Conservation (phyloP, 2,888 invertebrate species). For the Erebia ligea region DNA sequence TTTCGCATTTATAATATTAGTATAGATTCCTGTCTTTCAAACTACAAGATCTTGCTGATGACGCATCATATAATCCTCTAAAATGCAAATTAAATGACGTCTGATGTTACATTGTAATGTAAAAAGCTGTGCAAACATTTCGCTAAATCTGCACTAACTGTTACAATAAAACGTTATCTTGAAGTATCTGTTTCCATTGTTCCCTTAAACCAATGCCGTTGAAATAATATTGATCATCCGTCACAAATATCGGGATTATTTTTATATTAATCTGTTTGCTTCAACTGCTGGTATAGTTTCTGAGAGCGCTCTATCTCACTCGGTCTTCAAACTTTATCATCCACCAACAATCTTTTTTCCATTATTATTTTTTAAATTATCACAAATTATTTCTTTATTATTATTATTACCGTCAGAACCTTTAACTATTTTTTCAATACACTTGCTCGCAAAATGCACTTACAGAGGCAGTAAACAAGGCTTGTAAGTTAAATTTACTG, state of each 20-base stretch:
- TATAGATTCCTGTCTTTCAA: neutral
- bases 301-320: too few relatives aligned
- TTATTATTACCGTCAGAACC: too few relatives aligned
- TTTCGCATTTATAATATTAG: neutral
- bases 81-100: neutral
- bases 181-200: constrained; percentile 7
- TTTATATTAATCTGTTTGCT: too few relatives aligned
- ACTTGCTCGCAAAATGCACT: too few relatives aligned
- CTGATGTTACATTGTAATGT: constrained; percentile 22
- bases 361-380: too few relatives aligned
- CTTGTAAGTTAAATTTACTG: too few relatives aligned
- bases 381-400: too few relatives aligned
- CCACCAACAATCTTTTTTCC: too few relatives aligned
- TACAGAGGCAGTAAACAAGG: too few relatives aligned
- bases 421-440: too few relatives aligned
- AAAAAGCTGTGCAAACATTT: constrained; percentile 31
- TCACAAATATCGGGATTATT: neutral
- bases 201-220: neutral
- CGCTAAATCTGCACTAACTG: constrained; percentile 26
- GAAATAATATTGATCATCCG: neutral
- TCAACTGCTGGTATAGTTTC: too few relatives aligned
- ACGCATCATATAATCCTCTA: neutral
- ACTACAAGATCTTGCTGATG: neutral
- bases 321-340: too few relatives aligned
- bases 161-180: constrained; percentile 30